These are phyloP conservation scores for Ischnura elegans DNA, from an alignment of 2,888 invertebrate species.

Conservation along the genomic window DNA sequence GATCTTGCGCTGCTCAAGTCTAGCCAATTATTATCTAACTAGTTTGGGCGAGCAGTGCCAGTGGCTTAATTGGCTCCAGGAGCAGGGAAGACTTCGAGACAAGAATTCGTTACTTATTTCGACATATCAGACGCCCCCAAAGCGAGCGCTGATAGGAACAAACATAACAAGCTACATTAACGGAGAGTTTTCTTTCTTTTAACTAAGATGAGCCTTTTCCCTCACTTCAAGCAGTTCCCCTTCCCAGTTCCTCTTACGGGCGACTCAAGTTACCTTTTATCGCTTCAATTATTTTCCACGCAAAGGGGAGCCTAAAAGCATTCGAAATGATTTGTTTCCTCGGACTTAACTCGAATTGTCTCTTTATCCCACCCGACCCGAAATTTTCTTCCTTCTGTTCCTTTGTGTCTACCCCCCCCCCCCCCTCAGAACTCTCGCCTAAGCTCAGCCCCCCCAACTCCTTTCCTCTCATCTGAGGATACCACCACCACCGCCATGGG, in stretches of 20 bases:
- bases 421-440: not conserved
- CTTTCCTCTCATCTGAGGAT: not conserved
- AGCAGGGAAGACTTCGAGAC: not conserved
- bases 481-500: not conserved
- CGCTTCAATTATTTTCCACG: conserved; percentile 14
- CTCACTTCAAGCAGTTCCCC: not conserved
- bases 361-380: not conserved
- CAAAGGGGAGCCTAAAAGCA: not conserved
- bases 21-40: conserved; percentile 14
- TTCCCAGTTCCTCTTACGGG: not conserved
- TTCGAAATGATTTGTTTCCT: conserved; percentile 21
- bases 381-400: not conserved
- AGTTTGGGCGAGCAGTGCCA: not conserved
- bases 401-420: not conserved
- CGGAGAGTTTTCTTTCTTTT: not conserved
- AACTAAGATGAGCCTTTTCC: not conserved
- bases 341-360: conserved; percentile 8
- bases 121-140: not conserved
- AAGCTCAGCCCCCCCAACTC: not conserved
- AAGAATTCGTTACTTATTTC: not conserved
- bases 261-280: conserved; percentile 3
- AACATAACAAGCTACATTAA: not conserved
- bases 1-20: not conserved
- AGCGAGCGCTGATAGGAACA: not conserved
- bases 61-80: not conserved